Base-by-base conservation (phyloP, 2,888 invertebrate species). In the Uloborus plumipes region DNA sequence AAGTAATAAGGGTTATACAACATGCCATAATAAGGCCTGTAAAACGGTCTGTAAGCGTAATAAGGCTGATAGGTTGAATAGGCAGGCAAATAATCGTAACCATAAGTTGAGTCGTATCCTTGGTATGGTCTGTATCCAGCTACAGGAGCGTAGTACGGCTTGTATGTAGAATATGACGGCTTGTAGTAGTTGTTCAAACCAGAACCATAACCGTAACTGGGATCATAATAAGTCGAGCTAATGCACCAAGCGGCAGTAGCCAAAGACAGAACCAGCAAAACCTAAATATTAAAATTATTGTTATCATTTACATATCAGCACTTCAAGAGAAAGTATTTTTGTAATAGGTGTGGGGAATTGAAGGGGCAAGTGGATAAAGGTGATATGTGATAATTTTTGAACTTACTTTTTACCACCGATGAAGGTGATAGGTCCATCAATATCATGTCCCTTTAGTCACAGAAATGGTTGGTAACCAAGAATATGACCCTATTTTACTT, bases 1-100 rank as follows among this genome's bases (percentile, higher is more conserved):
- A 74, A 59, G 13, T 70, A 81, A 39, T 81, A 74, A 49, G 80
- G 80, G 65, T 81, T 50, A 18, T 74, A 73, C 20, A 58, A 13
- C 15, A 73, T 73, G 15, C 53, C 47, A 0, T 66, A 66, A 9
- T 49, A 62, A 18, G 73, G 55, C n/a, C 67, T 53, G 16, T 69
- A 62, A 39, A 66, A 59, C 3, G 78, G 72, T 20, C 62, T 66
- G 20, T 73, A 73, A 14, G 39, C 9, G 16, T 74, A 66, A 49
- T 58, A 51, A 16, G 65, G 51, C 11, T 39, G 39, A 39, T 39
- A 39, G 9, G 39, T 39, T 2, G 39, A 39, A 39, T 39, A 39
- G 9, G 39, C 39, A 39, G 39, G 39, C 39, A 39, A 39, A 11
- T 39, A 39, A 11, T 39, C 58, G 49, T 74, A 66, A 11, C 62